These are phyloP conservation scores for Mythimna ferrago DNA, from an alignment of 2,888 invertebrate genomes.

Conservation along the genomic window DNA sequence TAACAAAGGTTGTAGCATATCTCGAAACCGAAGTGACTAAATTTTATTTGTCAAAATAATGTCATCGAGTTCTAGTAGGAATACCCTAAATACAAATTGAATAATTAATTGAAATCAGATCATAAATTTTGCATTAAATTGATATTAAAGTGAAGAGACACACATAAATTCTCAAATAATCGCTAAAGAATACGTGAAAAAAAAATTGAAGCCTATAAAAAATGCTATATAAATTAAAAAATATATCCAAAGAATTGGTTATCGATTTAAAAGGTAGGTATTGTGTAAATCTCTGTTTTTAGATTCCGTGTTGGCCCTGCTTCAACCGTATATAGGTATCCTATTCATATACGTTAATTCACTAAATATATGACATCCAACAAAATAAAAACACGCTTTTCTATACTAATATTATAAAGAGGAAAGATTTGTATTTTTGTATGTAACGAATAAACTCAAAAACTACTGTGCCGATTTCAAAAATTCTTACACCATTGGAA, in stretches of 20 bases:
- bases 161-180: conserved; percentile 41
- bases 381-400: not conserved
- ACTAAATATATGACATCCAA: not conserved
- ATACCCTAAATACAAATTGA: conserved; percentile 28
- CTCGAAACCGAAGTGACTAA: not conserved
- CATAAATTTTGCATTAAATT: conserved; percentile 38
- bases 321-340: not conserved
- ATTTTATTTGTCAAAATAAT: conserved; percentile 11
- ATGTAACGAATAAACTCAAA: too few relatives aligned
- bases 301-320: not conserved
- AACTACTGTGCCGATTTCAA: too few relatives aligned
- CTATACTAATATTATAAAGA: too few relatives aligned
- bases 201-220: not conserved
- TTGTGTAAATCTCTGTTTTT: not conserved
- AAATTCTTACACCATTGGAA: too few relatives aligned
- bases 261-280: not conserved
- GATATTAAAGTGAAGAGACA: conserved; percentile 19
- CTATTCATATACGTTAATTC: not conserved
- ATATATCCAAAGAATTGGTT: not conserved
- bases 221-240: conserved; percentile 9
- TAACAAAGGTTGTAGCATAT: not conserved
- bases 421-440: too few relatives aligned
- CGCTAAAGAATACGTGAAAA: not conserved
- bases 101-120: conserved; percentile 53
- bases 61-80: conserved; percentile 13